Evolutionary conservation across 1,140 invertebrate species (phyloP).

Genomic region (Planococcus citri): DNA sequence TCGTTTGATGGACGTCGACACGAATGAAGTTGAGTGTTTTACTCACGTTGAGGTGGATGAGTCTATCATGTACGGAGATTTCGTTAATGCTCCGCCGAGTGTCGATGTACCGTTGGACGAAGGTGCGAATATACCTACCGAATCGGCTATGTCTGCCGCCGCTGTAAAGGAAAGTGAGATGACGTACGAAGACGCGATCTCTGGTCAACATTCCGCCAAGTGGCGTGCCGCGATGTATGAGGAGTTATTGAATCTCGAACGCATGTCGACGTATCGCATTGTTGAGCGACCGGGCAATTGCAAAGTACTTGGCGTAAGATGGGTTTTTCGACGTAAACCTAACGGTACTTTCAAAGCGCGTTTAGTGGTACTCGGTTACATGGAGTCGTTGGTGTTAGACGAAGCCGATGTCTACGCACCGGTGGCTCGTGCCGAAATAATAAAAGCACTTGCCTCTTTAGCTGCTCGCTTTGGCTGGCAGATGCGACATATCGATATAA

Average conservation of each 20-base stretch:
- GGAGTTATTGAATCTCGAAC: neutral
- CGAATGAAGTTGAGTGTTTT: neutral
- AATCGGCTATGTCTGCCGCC: neutral
- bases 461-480: neutral
- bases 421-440: neutral
- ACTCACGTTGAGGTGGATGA: neutral
- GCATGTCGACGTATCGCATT: neutral
- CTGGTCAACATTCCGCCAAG: neutral
- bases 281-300: neutral
- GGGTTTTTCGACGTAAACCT: neutral
- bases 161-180: neutral
- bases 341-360: neutral
- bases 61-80: neutral
- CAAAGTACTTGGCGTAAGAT: neutral
- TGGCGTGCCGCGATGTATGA: neutral
- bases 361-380: neutral
- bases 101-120: neutral
- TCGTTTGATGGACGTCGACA: constrained; percentile 22
- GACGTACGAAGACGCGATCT: neutral
- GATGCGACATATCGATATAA: neutral
- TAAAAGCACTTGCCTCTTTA: neutral
- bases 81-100: neutral
- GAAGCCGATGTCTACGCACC: neutral
- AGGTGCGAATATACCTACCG: neutral
- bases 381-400: neutral